A percentile compares a stretch with the other conserved stretches of the same genome.
Evolutionary conservation across 2,888 invertebrate species (phyloP).

Genomic region (Meghimatium bilineatum): DNA sequence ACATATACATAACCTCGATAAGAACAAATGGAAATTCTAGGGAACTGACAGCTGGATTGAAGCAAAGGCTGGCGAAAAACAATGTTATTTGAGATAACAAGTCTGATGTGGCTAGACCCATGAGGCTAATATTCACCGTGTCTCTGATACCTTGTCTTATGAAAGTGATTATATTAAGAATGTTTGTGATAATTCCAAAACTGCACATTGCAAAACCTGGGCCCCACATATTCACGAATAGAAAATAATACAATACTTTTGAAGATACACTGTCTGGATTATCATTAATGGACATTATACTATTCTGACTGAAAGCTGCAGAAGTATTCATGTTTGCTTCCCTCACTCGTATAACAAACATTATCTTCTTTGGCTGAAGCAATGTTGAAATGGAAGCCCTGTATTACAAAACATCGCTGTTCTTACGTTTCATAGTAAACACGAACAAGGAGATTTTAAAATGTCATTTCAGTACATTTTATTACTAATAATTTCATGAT

Average conservation of each 20-base stretch:
- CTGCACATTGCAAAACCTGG: background rate
- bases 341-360: too few species aligned
- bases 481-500: too few species aligned
- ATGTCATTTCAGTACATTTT: too few species aligned
- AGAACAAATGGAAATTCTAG: background rate
- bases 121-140: conserved; percentile 16
- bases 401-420: too few species aligned
- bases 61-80: background rate
- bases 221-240: conserved; percentile 7
- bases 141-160: conserved; percentile 10
- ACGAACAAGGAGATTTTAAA: too few species aligned
- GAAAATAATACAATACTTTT: background rate
- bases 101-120: conserved; percentile 16
- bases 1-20: background rate
- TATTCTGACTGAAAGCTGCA: too few species aligned
- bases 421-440: too few species aligned
- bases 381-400: too few species aligned
- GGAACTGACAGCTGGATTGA: background rate
- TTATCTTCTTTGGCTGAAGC: too few species aligned
- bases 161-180: conserved; percentile 24
- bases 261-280: background rate
- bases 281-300: background rate
- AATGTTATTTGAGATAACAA: background rate
- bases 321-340: too few species aligned
- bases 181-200: conserved; percentile 13